phyloP scores from a whole-genome alignment of 2,888 invertebrate genomes.

The Cryptophagus acutangulus region DNA sequence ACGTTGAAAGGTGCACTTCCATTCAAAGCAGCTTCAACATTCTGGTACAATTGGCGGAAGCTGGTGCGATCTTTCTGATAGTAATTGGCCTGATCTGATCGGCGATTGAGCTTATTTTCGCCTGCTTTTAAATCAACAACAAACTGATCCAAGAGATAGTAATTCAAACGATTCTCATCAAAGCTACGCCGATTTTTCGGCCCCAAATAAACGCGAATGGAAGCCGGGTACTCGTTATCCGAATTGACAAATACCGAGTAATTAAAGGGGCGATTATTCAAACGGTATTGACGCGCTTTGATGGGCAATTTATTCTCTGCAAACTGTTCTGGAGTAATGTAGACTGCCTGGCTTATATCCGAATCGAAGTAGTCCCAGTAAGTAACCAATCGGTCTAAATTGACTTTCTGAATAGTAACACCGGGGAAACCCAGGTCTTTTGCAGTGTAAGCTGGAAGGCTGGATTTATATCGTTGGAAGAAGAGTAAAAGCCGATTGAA shows the following conservation, averaged over 20 bases:
- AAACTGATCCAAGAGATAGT: conserved; percentile 59
- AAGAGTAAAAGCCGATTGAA: conserved; percentile 57
- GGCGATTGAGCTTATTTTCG: conserved; percentile 62
- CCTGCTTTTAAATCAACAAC: conserved; percentile 58
- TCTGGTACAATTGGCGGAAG: conserved; percentile 59
- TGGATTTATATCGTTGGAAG: conserved; percentile 56
- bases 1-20: conserved; percentile 51
- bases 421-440: conserved; percentile 56
- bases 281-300: conserved; percentile 61
- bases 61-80: conserved; percentile 60
- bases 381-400: conserved; percentile 62
- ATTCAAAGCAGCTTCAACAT: conserved; percentile 51
- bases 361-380: conserved; percentile 63
- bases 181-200: conserved; percentile 62
- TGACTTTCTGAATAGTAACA: conserved; percentile 57
- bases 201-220: conserved; percentile 62
- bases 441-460: conserved; percentile 57
- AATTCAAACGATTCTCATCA: conserved; percentile 56
- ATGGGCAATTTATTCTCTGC: conserved; percentile 48
- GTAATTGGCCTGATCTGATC: conserved; percentile 62
- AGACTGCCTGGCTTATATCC: conserved; percentile 56
- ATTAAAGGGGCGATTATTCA: conserved; percentile 66
- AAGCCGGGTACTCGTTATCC: conserved; percentile 54
- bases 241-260: conserved; percentile 57
- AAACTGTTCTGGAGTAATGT: conserved; percentile 48